A percentile compares a stretch with the other conserved stretches of the same genome.
Evolutionary conservation across 2,797 vertebrate genomes (phyloP).

Genomic region (Malurus leucopterus): DNA sequence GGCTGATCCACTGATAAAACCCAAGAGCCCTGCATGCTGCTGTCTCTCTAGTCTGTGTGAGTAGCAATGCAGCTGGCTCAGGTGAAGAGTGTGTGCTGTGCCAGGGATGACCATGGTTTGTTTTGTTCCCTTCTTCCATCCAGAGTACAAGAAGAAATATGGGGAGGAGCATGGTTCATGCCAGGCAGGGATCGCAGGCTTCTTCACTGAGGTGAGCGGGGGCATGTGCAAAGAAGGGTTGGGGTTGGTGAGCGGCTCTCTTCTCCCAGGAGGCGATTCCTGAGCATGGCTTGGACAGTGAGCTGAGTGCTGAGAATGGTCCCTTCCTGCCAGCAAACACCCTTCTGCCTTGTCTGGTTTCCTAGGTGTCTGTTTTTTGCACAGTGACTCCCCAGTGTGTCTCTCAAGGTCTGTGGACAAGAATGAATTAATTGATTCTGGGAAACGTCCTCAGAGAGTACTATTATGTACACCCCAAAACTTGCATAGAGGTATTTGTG

Average conservation of each 20-base stretch:
- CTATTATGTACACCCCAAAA: background rate
- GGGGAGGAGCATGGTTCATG: conserved; percentile 98
- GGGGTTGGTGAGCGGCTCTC: background rate
- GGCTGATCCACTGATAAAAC: background rate
- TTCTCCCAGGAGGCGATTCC: background rate
- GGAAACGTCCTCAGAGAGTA: background rate
- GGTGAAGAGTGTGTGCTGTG: background rate
- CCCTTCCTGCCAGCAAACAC: background rate
- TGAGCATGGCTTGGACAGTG: background rate
- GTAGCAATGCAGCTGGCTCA: background rate
- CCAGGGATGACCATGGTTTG: conserved; percentile 68
- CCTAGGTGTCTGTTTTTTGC: background rate
- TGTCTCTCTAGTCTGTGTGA: background rate
- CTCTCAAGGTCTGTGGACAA: background rate
- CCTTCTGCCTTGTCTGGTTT: background rate
- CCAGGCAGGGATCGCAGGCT: conserved; percentile 94
- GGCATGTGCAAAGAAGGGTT: rapidly evolving
- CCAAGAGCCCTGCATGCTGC: background rate
- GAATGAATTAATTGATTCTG: background rate
- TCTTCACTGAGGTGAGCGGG: conserved; percentile 90
- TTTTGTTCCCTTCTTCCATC: conserved; percentile 47
- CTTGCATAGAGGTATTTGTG: background rate
- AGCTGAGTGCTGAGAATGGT: background rate
- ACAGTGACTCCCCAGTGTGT: background rate
- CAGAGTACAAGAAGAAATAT: conserved; percentile 98